Percentiles rank a stretch among this genome's conserved stretches.
These are phyloP conservation scores for Ypsolopha scabrella DNA, from an alignment of 2,888 invertebrate genomes.

Conservation along the genomic window DNA sequence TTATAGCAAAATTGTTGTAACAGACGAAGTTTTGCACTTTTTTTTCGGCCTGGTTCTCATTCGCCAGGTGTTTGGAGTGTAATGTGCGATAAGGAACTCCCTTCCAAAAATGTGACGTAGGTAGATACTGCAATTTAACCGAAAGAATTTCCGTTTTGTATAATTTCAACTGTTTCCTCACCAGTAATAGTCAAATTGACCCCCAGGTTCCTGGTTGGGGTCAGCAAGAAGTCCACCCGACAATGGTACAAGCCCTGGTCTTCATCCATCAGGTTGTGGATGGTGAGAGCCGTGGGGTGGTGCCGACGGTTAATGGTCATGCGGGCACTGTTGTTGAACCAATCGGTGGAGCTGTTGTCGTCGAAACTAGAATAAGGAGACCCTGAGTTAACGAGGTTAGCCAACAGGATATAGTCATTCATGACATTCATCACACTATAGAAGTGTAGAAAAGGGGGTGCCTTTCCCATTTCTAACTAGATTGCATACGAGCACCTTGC, in stretches of 20 bases:
- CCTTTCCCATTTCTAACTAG: too few relatives aligned
- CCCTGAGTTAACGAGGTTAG: neutral
- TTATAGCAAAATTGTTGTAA: too few relatives aligned
- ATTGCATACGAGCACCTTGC: too few relatives aligned
- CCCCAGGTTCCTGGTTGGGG: constrained; percentile 68
- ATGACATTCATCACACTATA: too few relatives aligned
- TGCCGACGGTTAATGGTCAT: constrained; percentile 30
- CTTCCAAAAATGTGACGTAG: neutral
- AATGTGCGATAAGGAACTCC: too few relatives aligned
- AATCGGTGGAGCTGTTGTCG: constrained; percentile 40
- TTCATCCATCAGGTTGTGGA: constrained; percentile 38
- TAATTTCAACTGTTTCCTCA: constrained; percentile 19
- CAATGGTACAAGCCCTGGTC: constrained; percentile 69
- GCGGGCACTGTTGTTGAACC: constrained; percentile 47
- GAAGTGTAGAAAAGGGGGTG: too few relatives aligned
- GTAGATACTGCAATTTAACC: neutral
- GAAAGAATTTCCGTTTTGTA: too few relatives aligned
- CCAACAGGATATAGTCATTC: too few relatives aligned
- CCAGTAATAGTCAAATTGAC: constrained; percentile 69
- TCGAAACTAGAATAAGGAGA: constrained; percentile 40
- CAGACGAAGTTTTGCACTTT: neutral
- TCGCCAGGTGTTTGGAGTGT: too few relatives aligned
- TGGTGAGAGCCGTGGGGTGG: constrained; percentile 39
- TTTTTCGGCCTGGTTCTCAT: neutral
- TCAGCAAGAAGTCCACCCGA: constrained; percentile 68